Conservation (phyloP, 2,888 invertebrate species). For the Toxonevra muliebris region DNA sequence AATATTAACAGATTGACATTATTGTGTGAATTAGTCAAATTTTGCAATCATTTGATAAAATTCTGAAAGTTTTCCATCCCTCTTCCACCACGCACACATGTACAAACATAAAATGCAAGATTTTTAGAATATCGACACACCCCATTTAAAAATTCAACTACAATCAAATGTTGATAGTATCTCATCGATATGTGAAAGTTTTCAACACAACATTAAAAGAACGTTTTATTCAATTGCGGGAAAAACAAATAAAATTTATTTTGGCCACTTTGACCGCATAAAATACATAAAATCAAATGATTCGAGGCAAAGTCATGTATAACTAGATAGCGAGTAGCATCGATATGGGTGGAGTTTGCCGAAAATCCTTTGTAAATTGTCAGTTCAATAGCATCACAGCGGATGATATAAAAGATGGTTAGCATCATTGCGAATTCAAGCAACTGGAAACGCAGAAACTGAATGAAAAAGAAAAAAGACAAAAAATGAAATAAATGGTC, state of each 20-base stretch:
- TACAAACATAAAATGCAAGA: too few relatives aligned
- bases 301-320: not conserved
- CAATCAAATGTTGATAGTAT: slow-evolving; percentile 3
- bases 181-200: slow-evolving; percentile 27
- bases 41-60: too few relatives aligned
- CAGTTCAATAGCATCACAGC: slow-evolving; percentile 9
- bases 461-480: slow-evolving; percentile 26
- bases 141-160: not conserved
- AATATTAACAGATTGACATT: too few relatives aligned
- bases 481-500: slow-evolving; percentile 62
- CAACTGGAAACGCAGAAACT: slow-evolving; percentile 53
- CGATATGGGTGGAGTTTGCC: slow-evolving; percentile 34
- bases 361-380: slow-evolving; percentile 15
- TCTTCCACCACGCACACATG: too few relatives aligned
- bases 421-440: slow-evolving; percentile 54
- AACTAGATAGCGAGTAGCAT: not conserved
- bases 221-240: slow-evolving; percentile 61
- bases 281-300: slow-evolving; percentile 6
- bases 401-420: slow-evolving; percentile 8
- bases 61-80: too few relatives aligned
- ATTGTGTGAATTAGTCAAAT: too few relatives aligned
- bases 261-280: slow-evolving; percentile 30
- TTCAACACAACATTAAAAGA: slow-evolving; percentile 50
- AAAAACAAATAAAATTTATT: slow-evolving; percentile 61
- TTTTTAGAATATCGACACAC: too few relatives aligned